Percentiles rank a stretch among this genome's conserved stretches.
Evolutionary conservation across 2,888 invertebrate species (phyloP).

Genomic region (Eilema caniola): DNA sequence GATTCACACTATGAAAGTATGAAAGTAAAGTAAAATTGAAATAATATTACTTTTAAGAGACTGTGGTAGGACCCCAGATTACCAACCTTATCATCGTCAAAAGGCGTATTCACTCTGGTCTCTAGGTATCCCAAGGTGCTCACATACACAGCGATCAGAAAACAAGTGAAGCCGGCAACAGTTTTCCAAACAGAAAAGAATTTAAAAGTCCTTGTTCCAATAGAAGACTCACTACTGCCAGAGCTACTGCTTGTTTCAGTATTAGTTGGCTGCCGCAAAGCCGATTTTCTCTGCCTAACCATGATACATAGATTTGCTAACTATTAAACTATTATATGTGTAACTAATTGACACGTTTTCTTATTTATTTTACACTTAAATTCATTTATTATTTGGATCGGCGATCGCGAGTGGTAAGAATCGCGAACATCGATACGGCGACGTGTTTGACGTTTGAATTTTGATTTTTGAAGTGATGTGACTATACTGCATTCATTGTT

Average conservation of each 20-base stretch:
- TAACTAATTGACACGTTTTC: slow-evolving; percentile 57
- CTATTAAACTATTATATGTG: slow-evolving; percentile 43
- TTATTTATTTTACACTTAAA: slow-evolving; percentile 44
- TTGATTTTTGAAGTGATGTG: slow-evolving; percentile 31
- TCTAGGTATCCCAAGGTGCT: slow-evolving; percentile 94
- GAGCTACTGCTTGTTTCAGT: slow-evolving; percentile 74
- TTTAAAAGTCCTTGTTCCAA: slow-evolving; percentile 57
- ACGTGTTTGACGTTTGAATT: slow-evolving; percentile 41
- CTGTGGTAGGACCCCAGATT: background rate
- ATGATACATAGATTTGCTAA: slow-evolving; percentile 53
- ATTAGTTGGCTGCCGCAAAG: slow-evolving; percentile 60
- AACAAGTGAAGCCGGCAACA: slow-evolving; percentile 86
- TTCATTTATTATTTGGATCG: slow-evolving; percentile 38
- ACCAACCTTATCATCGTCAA: slow-evolving; percentile 91
- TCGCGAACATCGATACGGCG: slow-evolving; percentile 40
- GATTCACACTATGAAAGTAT: too few species aligned
- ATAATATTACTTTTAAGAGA: too few species aligned
- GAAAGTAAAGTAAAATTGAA: too few species aligned
- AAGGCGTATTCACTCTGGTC: slow-evolving; percentile 95
- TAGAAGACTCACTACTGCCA: slow-evolving; percentile 58
- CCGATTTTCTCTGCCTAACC: slow-evolving; percentile 73
- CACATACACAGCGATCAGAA: slow-evolving; percentile 91
- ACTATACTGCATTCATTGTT: too few species aligned
- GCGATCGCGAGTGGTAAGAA: slow-evolving; percentile 24
- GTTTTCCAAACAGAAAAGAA: slow-evolving; percentile 87